Evolutionary conservation across 2,888 invertebrate species (phyloP).

Genomic region (Idaea dimidiata): DNA sequence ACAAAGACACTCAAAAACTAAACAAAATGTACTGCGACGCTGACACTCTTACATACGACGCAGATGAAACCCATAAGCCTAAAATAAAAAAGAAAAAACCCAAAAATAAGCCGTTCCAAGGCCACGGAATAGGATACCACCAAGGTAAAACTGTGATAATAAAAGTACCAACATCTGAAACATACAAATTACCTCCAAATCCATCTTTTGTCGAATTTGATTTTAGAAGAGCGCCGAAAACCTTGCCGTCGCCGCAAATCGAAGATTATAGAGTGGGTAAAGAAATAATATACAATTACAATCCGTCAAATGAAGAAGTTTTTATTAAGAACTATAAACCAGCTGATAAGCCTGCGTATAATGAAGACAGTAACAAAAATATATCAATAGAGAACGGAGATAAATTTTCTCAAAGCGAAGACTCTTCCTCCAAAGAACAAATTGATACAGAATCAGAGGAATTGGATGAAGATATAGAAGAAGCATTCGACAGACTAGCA

Average conservation of each 20-base stretch:
- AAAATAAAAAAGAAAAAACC: slow-evolving; percentile 45
- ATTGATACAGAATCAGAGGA: slow-evolving; percentile 10
- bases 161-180: slow-evolving; percentile 62
- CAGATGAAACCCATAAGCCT: slow-evolving; percentile 41
- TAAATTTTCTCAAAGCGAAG: neutral
- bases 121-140: slow-evolving; percentile 73
- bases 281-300: slow-evolving; percentile 44
- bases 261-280: slow-evolving; percentile 53
- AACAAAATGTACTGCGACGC: slow-evolving; percentile 81
- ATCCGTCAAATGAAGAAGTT: slow-evolving; percentile 25
- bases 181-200: slow-evolving; percentile 51
- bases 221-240: slow-evolving; percentile 71
- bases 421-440: neutral
- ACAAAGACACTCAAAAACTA: slow-evolving; percentile 79
- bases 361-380: slow-evolving; percentile 7
- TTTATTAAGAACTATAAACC: slow-evolving; percentile 21
- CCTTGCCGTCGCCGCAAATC: slow-evolving; percentile 54
- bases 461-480: slow-evolving; percentile 33
- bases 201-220: slow-evolving; percentile 62
- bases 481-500: slow-evolving; percentile 44
- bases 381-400: slow-evolving; percentile 8
- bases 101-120: slow-evolving; percentile 69
- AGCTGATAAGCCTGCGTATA: slow-evolving; percentile 11
- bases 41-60: slow-evolving; percentile 47
- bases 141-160: slow-evolving; percentile 75